These are phyloP conservation scores for Aphyosemion australe DNA, from an alignment of 2,113 vertebrate species.

Conservation along the genomic window DNA sequence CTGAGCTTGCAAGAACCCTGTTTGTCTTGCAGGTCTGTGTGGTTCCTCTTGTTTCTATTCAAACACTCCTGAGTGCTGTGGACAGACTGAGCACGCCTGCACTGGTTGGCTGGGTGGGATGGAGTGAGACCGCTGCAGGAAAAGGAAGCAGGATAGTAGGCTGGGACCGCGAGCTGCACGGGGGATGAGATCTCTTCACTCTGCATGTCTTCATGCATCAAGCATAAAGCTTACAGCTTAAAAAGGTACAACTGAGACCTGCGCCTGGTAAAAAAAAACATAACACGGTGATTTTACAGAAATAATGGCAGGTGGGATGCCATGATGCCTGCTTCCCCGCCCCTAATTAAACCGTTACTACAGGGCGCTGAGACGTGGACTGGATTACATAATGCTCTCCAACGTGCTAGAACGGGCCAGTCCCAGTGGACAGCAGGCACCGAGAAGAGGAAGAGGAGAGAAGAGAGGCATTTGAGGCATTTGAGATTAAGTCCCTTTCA, in stretches of 20 bases:
- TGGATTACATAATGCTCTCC: conserved; percentile 78
- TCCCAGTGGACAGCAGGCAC: conserved; percentile 68
- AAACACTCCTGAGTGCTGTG: conserved; percentile 51
- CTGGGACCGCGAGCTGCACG: conserved; percentile 44
- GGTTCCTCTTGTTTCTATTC: conserved; percentile 64
- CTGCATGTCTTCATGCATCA: too few species aligned
- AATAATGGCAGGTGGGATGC: conserved; percentile 59
- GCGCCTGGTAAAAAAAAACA: conserved; percentile 24
- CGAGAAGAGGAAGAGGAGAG: conserved; percentile 56
- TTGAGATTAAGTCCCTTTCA: conserved; percentile 81
- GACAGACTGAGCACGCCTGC: conserved; percentile 67
- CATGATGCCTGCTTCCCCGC: conserved; percentile 46
- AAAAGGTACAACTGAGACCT: conserved; percentile 36
- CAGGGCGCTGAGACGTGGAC: conserved; percentile 65
- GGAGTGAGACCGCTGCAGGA: conserved; percentile 31
- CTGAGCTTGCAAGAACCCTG: not conserved
- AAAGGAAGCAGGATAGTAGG: conserved; percentile 36
- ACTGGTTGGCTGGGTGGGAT: conserved; percentile 60
- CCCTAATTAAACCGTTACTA: conserved; percentile 76
- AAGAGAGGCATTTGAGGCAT: conserved; percentile 67
- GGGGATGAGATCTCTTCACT: conserved; percentile 41
- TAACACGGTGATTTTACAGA: conserved; percentile 41
- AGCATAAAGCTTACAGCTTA: conserved; percentile 34
- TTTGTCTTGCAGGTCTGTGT: conserved; percentile 46
- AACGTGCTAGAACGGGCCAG: conserved; percentile 65